phyloP scores from a whole-genome alignment of 2,888 invertebrate species.

The Drosophila pseudotakahashii region DNA sequence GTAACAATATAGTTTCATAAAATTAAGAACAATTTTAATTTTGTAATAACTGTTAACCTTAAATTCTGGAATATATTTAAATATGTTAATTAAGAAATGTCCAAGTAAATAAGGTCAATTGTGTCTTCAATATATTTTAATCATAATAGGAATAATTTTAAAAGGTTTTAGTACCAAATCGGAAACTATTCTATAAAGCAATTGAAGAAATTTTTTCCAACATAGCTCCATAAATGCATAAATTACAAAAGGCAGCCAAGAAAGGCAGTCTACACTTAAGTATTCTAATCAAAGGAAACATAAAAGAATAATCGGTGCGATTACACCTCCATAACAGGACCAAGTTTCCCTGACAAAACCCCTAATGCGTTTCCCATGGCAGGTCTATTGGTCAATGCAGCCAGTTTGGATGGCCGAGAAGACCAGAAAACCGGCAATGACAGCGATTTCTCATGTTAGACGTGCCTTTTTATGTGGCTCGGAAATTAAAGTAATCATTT shows the following conservation, averaged over 20 bases:
- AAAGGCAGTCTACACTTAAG: background rate
- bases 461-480: conserved; percentile 67
- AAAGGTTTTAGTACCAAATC: no score
- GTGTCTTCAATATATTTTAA: no score
- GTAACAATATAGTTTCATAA: no score
- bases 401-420: conserved; percentile 7
- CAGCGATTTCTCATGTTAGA: conserved; percentile 75
- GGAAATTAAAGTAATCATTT: conserved; percentile 80
- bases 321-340: conserved; percentile 4
- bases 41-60: no score
- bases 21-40: no score
- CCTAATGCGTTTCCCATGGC: conserved; percentile 34
- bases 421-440: conserved; percentile 56
- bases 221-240: no score
- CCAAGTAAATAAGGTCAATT: no score
- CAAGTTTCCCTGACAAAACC: background rate
- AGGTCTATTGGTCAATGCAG: conserved; percentile 17
- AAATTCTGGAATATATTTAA: no score
- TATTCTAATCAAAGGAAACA: conserved; percentile 1
- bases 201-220: no score
- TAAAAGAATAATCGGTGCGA: conserved; percentile 5
- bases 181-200: no score
- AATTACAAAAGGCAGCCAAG: background rate
- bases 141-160: no score
- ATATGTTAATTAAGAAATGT: no score